phyloP scores from a whole-genome alignment of 1,140 invertebrate genomes.

The Papilio polytes region DNA sequence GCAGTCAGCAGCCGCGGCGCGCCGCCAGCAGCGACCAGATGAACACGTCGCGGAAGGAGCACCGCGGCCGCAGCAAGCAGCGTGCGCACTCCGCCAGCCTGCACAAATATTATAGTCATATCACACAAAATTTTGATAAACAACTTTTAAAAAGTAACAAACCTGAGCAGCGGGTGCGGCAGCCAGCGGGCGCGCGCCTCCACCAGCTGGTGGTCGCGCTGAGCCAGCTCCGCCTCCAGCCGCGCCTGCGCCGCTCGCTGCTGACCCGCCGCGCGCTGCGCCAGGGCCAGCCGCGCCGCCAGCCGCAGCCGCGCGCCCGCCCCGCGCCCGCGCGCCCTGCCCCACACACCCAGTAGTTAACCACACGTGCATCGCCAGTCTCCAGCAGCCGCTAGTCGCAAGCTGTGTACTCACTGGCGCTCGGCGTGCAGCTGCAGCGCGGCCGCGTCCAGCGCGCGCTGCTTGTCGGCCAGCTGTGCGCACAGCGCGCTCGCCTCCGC shows the following conservation, averaged over 20 bases:
- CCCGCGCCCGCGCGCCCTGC: too few species aligned
- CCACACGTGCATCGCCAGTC: too few species aligned
- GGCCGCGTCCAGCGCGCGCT: too few species aligned
- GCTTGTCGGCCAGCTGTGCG: too few species aligned
- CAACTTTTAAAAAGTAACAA: background rate
- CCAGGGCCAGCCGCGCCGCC: slow-evolving; percentile 40
- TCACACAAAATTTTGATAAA: background rate
- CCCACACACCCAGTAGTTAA: too few species aligned
- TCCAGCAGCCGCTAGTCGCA: too few species aligned
- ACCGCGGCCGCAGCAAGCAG: slow-evolving; percentile 56
- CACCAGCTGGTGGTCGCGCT: slow-evolving; percentile 52
- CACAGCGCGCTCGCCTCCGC: too few species aligned
- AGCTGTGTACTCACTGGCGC: too few species aligned
- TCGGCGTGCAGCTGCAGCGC: too few species aligned
- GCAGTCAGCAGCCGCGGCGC: slow-evolving; percentile 58
- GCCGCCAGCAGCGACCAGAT: slow-evolving; percentile 68
- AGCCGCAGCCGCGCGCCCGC: background rate
- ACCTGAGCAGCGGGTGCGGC: slow-evolving; percentile 54
- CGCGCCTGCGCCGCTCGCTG: slow-evolving; percentile 44
- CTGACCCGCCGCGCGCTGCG: slow-evolving; percentile 46
- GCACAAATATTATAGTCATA: background rate
- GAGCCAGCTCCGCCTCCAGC: slow-evolving; percentile 47
- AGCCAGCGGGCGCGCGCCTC: slow-evolving; percentile 52
- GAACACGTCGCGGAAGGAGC: slow-evolving; percentile 58
- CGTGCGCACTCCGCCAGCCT: slow-evolving; percentile 64